Base-by-base conservation (phyloP, 2,888 invertebrate species). In the Meloe dianella region DNA sequence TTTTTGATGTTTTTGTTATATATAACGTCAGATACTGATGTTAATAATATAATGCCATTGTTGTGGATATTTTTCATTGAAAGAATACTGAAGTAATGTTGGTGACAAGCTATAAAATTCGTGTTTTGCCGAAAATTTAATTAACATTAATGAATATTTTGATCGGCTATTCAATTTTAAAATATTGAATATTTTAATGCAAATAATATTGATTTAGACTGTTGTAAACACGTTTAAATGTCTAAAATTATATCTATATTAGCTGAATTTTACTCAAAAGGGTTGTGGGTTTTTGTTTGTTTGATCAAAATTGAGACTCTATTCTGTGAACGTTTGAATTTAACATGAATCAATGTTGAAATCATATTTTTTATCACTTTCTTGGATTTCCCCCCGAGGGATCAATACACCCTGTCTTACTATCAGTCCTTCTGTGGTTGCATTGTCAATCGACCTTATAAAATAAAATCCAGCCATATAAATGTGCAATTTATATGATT, bases 301-400 rank as follows among this genome's bases (percentile, higher is more conserved):
- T 32, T 17, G 32, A 32, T 32, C 32, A 35, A 38, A 35, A 32
- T 24, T 17, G 5, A 59, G 32, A 59, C 30, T 59, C 32, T 10
- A 3, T 22, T 59, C 30, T n/a, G 32, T 58, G 14, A n/a, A 29
- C 32, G 35, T 32, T 58, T n/a, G n/a, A 58, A 17, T 58, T 58
- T 32, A 12, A 14, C 58, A 58, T 58, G 58, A 58, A 22, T 58
- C 32, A 20, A 59, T 59, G 12, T 14, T 38, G 14, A 32, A 57
- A 35, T 12, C 10, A 30, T 20, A 29, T 22, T 58, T 35, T 58
- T 35, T 35, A 10, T 10, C 27, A 27, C 4, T 27, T 3, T 27
- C 27, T 27, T 2, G 27, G 27, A 27, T 27, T 27, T n/a, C n/a
- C n/a, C n/a, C n/a, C n/a, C n/a, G n/a, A n/a, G n/a, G n/a, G n/a